Evolutionary conservation across 2,888 invertebrate genomes (phyloP), one percentile per base, ranked within the genome.

Genomic region (Plagiodera versicolora): DNA sequence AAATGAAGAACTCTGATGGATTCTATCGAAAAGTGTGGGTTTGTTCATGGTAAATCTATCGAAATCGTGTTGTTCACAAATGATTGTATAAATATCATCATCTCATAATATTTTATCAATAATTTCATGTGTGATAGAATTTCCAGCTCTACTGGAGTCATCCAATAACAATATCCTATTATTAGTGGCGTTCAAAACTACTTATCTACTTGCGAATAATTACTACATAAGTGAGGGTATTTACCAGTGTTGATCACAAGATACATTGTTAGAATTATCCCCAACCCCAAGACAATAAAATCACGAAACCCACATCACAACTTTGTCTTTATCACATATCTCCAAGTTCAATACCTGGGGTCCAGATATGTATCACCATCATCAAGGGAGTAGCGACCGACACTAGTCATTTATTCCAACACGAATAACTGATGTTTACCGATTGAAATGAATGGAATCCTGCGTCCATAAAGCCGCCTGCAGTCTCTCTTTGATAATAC

Each of bases 321-420:
- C 14, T 39, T 14, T 11, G 39, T 11, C 4, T 39, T 14, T 3
- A 14, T 39, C 39, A 39, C 39, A 39, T 19, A 10, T n/a, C n/a
- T n/a, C 14, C 39, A 19, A 52, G 20, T 39, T 39, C 39, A 39
- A 52, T 20, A 10, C 20, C 52, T 52, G 35, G 52, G n/a, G n/a
- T n/a, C n/a, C 8, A 16, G n/a, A 17, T 30, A 24, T 51, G 32
- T 51, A 2, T 32, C 6, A 32, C 9, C 49, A 67, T 68, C 67
- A 62, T 67, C 66, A 14, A 39, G 14, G 8, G 11, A n/a, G 39
- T 69, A 67, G 65, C 65, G 65, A 65, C 61, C 60, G 62, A 62
- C 63, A 62, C 59, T 56, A 48, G 56, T 58, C 49, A 57, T 58
- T 61, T 61, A 64, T 61, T 63, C 56, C 51, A 60, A 58, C 61